Conservation (phyloP, 1,140 invertebrate genomes). For the Micrasema longulum region DNA sequence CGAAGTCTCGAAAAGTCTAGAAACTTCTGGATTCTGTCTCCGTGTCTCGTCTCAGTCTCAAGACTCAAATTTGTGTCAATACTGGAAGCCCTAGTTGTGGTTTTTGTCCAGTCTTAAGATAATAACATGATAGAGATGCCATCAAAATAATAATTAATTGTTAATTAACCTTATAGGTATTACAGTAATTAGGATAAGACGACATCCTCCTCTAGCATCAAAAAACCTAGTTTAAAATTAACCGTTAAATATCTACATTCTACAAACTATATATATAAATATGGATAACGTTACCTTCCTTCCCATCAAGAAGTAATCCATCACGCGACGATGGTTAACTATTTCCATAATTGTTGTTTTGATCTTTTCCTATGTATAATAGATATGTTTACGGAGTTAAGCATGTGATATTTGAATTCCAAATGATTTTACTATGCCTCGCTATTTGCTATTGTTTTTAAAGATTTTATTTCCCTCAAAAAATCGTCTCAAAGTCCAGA, state of each 20-base stretch:
- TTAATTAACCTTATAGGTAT: too few relatives aligned
- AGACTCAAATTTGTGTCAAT: too few relatives aligned
- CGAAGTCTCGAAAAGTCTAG: too few relatives aligned
- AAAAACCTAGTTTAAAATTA: too few relatives aligned
- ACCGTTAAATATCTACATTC: constrained; percentile 3
- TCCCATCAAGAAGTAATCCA: background rate
- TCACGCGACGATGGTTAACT: constrained; percentile 13
- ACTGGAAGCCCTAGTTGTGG: too few relatives aligned
- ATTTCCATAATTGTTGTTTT: constrained; percentile 25
- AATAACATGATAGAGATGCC: too few relatives aligned
- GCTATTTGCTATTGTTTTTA: constrained; percentile 5
- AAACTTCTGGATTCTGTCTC: too few relatives aligned
- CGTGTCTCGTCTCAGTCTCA: too few relatives aligned
- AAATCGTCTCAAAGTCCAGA: constrained; percentile 1
- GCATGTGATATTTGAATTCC: background rate
- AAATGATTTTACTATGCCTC: constrained; percentile 43
- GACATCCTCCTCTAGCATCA: too few relatives aligned
- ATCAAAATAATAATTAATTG: too few relatives aligned
- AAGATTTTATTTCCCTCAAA: background rate
- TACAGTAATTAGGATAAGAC: too few relatives aligned
- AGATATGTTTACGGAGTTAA: constrained; percentile 11
- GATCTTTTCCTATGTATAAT: constrained; percentile 9
- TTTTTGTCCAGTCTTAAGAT: too few relatives aligned
- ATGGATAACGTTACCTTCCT: background rate
- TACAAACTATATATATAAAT: background rate